phyloP scores from a whole-genome alignment of 2,888 invertebrate genomes.

The Volucella inanis region DNA sequence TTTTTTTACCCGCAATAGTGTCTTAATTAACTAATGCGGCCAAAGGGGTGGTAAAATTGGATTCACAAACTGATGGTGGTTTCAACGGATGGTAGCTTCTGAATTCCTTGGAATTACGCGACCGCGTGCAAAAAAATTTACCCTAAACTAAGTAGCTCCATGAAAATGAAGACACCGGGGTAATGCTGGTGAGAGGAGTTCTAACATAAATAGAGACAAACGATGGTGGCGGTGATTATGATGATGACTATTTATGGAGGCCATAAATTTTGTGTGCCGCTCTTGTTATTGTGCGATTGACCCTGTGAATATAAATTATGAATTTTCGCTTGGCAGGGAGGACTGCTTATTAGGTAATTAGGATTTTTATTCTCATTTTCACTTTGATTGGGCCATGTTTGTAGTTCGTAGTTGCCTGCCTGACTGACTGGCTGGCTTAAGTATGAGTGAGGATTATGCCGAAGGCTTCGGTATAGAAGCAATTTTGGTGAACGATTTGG shows the following conservation, averaged over 20 bases:
- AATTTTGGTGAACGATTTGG: neutral
- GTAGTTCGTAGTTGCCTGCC: neutral
- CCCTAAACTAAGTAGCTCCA: neutral
- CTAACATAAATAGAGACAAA: slow-evolving; percentile 56
- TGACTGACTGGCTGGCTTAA: too few relatives aligned
- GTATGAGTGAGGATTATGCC: too few relatives aligned
- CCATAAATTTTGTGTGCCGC: slow-evolving; percentile 54
- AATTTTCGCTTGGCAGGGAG: slow-evolving; percentile 58
- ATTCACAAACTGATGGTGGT: too few relatives aligned
- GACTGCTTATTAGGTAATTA: slow-evolving; percentile 66
- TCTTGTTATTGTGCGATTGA: slow-evolving; percentile 68
- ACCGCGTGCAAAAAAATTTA: slow-evolving; percentile 46
- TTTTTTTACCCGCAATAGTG: slow-evolving; percentile 73
- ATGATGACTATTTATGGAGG: slow-evolving; percentile 68
- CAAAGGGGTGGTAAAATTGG: slow-evolving; percentile 1
- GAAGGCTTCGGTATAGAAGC: too few relatives aligned
- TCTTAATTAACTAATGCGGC: slow-evolving; percentile 74
- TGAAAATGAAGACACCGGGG: neutral
- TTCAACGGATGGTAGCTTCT: neutral
- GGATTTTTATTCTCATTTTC: slow-evolving; percentile 48
- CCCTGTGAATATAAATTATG: slow-evolving; percentile 68
- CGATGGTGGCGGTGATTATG: slow-evolving; percentile 49
- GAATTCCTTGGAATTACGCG: slow-evolving; percentile 28
- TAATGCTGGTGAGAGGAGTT: neutral
- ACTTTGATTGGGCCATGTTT: slow-evolving; percentile 22